phyloP scores from a whole-genome alignment of 2,888 invertebrate species.

The Unio delphinus region DNA sequence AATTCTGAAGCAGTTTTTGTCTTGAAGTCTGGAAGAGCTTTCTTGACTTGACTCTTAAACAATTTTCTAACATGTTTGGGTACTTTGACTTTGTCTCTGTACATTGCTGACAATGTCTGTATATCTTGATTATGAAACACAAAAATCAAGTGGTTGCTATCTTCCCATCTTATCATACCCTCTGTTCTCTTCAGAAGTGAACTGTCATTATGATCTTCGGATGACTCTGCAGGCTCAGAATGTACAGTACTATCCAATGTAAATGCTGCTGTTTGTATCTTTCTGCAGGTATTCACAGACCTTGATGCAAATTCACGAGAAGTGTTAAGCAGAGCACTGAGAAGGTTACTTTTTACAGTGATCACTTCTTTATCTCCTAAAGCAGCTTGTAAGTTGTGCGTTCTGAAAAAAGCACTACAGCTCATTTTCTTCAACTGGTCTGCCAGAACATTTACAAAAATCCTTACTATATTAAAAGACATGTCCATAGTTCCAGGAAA shows the following conservation, averaged over 20 bases:
- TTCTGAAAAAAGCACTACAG: constrained; percentile 39
- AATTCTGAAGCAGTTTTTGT: constrained; percentile 18
- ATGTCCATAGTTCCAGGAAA: constrained; percentile 16
- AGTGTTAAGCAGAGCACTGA: constrained; percentile 20
- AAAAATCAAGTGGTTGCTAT: constrained; percentile 46
- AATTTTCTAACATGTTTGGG: constrained; percentile 26
- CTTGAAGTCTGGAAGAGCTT: constrained; percentile 22
- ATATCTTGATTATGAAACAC: constrained; percentile 46
- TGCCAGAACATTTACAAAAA: constrained; percentile 46
- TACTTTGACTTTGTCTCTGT: constrained; percentile 29
- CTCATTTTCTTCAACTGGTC: constrained; percentile 52
- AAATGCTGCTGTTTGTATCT: constrained; percentile 13
- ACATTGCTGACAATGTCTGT: constrained; percentile 43
- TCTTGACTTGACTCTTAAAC: constrained; percentile 46
- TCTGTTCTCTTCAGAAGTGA: constrained; percentile 17
- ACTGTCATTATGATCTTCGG: too few species aligned
- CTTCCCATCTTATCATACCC: constrained; percentile 51
- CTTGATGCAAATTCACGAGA: constrained; percentile 27
- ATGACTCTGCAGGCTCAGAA: too few species aligned
- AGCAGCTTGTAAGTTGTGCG: too few species aligned
- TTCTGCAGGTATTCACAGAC: constrained; percentile 20
- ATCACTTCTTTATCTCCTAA: constrained; percentile 12
- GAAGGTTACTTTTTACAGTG: constrained; percentile 17
- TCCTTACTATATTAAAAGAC: constrained; percentile 37
- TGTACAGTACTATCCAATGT: constrained; percentile 7